phyloP scores from a whole-genome alignment of 2,888 invertebrate species.

The Tuberolachnus salignus region DNA sequence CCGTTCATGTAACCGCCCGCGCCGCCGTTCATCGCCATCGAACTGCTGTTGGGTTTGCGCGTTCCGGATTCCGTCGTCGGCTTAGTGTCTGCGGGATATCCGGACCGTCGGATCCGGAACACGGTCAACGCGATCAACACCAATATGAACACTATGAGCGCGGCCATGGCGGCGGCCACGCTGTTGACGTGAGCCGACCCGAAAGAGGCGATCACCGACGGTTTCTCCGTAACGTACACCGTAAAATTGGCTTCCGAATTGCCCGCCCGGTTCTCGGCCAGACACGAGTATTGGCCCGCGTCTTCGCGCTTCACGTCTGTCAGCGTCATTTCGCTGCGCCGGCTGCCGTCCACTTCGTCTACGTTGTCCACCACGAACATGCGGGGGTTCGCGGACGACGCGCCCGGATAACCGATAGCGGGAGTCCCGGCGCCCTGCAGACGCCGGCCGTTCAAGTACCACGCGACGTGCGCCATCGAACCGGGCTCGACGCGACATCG shows the following conservation, averaged over 20 bases:
- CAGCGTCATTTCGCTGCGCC: constrained; percentile 76
- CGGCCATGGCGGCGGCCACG: constrained; percentile 79
- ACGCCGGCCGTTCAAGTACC: constrained; percentile 84
- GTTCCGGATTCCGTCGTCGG: constrained; percentile 60
- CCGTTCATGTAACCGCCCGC: background rate
- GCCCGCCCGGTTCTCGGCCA: constrained; percentile 88
- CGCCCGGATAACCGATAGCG: constrained; percentile 59
- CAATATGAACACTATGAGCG: constrained; percentile 77
- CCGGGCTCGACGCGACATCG: constrained; percentile 81
- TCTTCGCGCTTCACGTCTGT: constrained; percentile 84
- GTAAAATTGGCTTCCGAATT: constrained; percentile 90
- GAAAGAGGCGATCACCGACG: constrained; percentile 79
- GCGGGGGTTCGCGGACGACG: constrained; percentile 78
- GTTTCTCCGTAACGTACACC: constrained; percentile 77
- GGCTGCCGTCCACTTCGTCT: constrained; percentile 71
- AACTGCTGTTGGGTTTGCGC: background rate
- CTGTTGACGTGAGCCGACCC: constrained; percentile 86
- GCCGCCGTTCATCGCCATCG: constrained; percentile 11
- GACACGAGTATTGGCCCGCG: constrained; percentile 84
- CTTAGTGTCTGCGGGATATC: constrained; percentile 66
- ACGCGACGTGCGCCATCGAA: constrained; percentile 80
- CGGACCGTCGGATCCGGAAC: constrained; percentile 74
- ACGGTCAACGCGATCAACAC: constrained; percentile 76
- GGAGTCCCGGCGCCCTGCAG: constrained; percentile 62
- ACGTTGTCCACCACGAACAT: constrained; percentile 79